These are phyloP conservation scores for Tridacna crocea DNA, from an alignment of 2,888 invertebrate genomes.

Conservation along the genomic window DNA sequence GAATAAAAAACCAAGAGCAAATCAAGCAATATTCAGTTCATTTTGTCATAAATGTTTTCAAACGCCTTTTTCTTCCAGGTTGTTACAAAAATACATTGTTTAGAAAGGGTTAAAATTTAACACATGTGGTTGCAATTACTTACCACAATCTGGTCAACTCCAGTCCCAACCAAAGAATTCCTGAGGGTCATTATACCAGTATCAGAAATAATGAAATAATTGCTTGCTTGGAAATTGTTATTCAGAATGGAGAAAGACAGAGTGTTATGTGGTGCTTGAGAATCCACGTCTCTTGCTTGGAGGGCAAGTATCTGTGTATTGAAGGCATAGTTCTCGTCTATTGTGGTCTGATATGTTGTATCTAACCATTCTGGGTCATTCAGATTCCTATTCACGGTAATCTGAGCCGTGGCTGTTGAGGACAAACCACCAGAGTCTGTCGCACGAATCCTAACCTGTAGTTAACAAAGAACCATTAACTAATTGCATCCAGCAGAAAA, in stretches of 20 bases:
- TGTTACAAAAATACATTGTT: too few species aligned
- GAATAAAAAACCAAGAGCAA: too few species aligned
- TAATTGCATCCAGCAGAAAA: too few species aligned
- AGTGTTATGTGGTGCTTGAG: conserved; percentile 67
- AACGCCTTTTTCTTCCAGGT: too few species aligned
- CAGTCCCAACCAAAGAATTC: conserved; percentile 60
- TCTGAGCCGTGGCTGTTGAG: conserved; percentile 69
- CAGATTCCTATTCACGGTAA: conserved; percentile 77
- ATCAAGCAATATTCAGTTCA: too few species aligned
- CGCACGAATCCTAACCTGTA: conserved; percentile 74
- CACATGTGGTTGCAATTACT: neutral
- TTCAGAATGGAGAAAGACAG: conserved; percentile 66
- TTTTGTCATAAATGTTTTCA: too few species aligned
- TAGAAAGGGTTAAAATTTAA: too few species aligned
- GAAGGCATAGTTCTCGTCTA: conserved; percentile 73
- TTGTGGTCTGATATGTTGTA: conserved; percentile 47
- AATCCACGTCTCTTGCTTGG: conserved; percentile 72
- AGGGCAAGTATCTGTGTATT: conserved; percentile 64
- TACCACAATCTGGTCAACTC: conserved; percentile 47
- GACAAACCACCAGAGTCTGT: conserved; percentile 76
- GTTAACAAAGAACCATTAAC: neutral
- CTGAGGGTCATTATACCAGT: conserved; percentile 86
- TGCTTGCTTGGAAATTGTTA: conserved; percentile 89
- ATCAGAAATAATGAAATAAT: conserved; percentile 95
- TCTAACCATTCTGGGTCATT: conserved; percentile 69